A percentile compares a stretch with the other conserved stretches of the same genome.
Conservation (phyloP, 2,888 invertebrate genomes). For the Danaus chrysippus region DNA sequence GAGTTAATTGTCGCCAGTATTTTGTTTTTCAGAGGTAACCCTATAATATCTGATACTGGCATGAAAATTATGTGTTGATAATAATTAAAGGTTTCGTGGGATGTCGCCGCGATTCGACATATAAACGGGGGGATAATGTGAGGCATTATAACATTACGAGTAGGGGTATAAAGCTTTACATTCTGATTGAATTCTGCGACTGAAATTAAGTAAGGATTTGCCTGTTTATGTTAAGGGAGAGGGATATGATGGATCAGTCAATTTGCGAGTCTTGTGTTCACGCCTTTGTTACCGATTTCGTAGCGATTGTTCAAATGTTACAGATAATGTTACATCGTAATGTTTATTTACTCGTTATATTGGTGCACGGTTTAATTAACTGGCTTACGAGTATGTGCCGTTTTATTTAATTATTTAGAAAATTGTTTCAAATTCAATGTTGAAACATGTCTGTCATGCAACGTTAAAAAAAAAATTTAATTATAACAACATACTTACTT, state of each 20-base stretch:
- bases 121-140: slow-evolving; percentile 66
- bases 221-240: slow-evolving; percentile 71
- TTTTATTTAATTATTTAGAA: background rate
- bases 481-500: no score
- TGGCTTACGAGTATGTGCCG: no score
- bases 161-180: slow-evolving; percentile 72
- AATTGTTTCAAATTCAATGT: background rate
- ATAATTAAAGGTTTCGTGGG: slow-evolving; percentile 76
- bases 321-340: slow-evolving; percentile 17
- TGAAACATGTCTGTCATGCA: no score
- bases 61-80: slow-evolving; percentile 78
- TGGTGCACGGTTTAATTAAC: background rate
- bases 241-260: slow-evolving; percentile 69
- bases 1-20: background rate
- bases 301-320: slow-evolving; percentile 32
- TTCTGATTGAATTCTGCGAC: slow-evolving; percentile 77
- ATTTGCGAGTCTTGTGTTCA: slow-evolving; percentile 61
- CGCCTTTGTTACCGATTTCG: slow-evolving; percentile 52
- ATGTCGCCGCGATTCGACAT: slow-evolving; percentile 60
- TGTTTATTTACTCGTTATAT: slow-evolving; percentile 6
- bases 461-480: no score
- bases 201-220: slow-evolving; percentile 79
- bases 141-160: slow-evolving; percentile 76
- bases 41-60: slow-evolving; percentile 59
- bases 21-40: slow-evolving; percentile 47